Evolutionary conservation across 30 jellyfish, hydroid and myxozoan species (phyloP).

Genomic region (Aurelia coerulea): DNA sequence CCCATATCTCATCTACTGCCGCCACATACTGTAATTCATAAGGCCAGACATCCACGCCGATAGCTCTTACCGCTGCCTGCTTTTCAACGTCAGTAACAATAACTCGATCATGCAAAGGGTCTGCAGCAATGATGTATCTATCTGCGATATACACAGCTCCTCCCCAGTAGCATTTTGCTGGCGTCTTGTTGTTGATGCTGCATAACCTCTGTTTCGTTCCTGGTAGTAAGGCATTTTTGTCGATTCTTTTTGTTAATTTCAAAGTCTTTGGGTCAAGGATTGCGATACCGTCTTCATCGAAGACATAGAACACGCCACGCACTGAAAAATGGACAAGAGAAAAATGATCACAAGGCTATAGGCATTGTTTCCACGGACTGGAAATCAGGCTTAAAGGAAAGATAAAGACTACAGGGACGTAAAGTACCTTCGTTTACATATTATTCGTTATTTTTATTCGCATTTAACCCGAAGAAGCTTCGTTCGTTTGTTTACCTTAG

Average conservation of each 20-base stretch:
- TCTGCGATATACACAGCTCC: constrained; percentile 5
- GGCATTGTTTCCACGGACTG: too few relatives aligned
- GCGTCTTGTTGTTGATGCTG: neutral
- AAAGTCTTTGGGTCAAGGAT: neutral
- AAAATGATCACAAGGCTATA: too few relatives aligned
- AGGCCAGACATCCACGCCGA: constrained; percentile 41
- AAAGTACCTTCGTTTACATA: too few relatives aligned
- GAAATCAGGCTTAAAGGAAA: too few relatives aligned
- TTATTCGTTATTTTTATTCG: too few relatives aligned
- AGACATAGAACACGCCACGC: constrained; percentile 12
- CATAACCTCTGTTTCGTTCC: constrained; percentile 23
- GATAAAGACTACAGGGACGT: too few relatives aligned
- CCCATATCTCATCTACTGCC: constrained; percentile 63
- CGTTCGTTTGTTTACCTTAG: too few relatives aligned
- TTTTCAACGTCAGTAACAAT: constrained; percentile 20
- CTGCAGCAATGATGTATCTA: constrained; percentile 22
- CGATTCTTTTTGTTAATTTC: neutral
- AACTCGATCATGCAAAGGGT: constrained; percentile 19
- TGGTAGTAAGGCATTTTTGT: neutral
- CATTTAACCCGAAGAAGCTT: too few relatives aligned
- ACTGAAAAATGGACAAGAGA: neutral
- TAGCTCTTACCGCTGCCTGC: constrained; percentile 30
- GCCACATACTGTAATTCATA: constrained; percentile 36
- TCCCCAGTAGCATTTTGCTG: constrained; percentile 12
- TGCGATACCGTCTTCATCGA: neutral